Percentiles rank a stretch among this genome's conserved stretches.
These are phyloP conservation scores for Bombylius major DNA, from an alignment of 2,888 invertebrate species.

Conservation along the genomic window DNA sequence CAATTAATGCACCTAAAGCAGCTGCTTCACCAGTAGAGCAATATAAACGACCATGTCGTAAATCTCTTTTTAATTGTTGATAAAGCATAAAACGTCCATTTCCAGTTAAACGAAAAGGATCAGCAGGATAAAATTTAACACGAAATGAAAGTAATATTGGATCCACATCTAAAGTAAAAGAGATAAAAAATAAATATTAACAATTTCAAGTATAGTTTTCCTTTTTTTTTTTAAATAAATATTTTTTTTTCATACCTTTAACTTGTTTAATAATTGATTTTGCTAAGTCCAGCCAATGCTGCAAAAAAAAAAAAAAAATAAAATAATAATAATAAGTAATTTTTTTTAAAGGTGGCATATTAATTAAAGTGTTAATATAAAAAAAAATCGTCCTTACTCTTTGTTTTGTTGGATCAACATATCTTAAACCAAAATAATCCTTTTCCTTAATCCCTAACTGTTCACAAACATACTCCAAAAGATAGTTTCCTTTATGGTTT, in stretches of 20 bases:
- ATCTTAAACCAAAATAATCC: conserved; percentile 88
- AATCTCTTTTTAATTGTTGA: conserved; percentile 89
- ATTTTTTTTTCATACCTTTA: conserved; percentile 44
- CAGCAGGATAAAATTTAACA: conserved; percentile 94
- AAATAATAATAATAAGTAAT: not conserved
- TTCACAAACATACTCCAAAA: conserved; percentile 82
- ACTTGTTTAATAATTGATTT: conserved; percentile 85
- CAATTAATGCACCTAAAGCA: conserved; percentile 77
- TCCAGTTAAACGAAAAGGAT: conserved; percentile 84
- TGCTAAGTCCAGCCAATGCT: conserved; percentile 91
- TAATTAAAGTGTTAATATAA: not conserved
- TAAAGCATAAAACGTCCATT: conserved; percentile 92
- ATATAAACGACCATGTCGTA: conserved; percentile 87
- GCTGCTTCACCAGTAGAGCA: conserved; percentile 84
- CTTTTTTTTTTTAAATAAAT: not conserved
- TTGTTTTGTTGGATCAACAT: conserved; percentile 78
- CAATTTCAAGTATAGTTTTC: not conserved
- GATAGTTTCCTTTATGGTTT: conserved; percentile 77
- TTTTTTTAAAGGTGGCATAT: not conserved
- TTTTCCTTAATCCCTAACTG: conserved; percentile 83
- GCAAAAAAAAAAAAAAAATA: conserved; percentile 24
- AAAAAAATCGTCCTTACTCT: conserved; percentile 48
- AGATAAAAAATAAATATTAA: conserved; percentile 1
- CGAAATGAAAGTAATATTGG: conserved; percentile 90
- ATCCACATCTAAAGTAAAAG: conserved; percentile 59